phyloP scores from a whole-genome alignment of 2,797 vertebrate genomes.

The Centroberyx gerrardi region DNA sequence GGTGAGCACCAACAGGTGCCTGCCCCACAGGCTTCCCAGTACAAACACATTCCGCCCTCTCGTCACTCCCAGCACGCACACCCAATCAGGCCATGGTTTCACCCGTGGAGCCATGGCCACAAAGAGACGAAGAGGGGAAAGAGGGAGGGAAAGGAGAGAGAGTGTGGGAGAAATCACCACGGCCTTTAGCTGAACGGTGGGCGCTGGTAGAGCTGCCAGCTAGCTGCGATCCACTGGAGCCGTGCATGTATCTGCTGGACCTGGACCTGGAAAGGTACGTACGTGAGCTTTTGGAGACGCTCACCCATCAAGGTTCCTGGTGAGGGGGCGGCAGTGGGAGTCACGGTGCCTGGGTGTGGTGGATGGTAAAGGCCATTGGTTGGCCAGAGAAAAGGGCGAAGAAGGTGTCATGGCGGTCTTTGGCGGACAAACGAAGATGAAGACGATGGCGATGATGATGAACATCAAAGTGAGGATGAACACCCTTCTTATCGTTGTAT shows the following conservation, averaged over 20 bases:
- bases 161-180: slow-evolving; percentile 12
- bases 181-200: slow-evolving; percentile 11
- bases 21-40: slow-evolving; percentile 74
- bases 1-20: slow-evolving; percentile 86
- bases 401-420: slow-evolving; percentile 59
- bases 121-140: slow-evolving; percentile 33
- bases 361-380: slow-evolving; percentile 4
- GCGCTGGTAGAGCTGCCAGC: slow-evolving; percentile 22
- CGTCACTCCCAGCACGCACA: slow-evolving; percentile 73
- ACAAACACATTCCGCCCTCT: slow-evolving; percentile 80
- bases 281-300: slow-evolving; percentile 2
- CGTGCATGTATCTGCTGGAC: not conserved
- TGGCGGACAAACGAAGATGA: slow-evolving; percentile 48
- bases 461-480: slow-evolving; percentile 53
- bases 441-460: slow-evolving; percentile 24
- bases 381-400: slow-evolving; percentile 24
- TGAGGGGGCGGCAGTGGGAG: not conserved
- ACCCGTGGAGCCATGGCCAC: slow-evolving; percentile 61
- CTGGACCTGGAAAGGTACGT: not conserved
- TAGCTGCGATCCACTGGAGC: slow-evolving; percentile 10
- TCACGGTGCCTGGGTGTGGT: not conserved
- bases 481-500: slow-evolving; percentile 65
- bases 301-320: slow-evolving; percentile 20
- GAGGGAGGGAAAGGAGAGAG: slow-evolving; percentile 14
- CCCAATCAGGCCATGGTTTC: slow-evolving; percentile 73